Evolutionary conservation across 1,140 invertebrate species (phyloP), one percentile per base, ranked within the genome.

Genomic region (Papilio dardanus): DNA sequence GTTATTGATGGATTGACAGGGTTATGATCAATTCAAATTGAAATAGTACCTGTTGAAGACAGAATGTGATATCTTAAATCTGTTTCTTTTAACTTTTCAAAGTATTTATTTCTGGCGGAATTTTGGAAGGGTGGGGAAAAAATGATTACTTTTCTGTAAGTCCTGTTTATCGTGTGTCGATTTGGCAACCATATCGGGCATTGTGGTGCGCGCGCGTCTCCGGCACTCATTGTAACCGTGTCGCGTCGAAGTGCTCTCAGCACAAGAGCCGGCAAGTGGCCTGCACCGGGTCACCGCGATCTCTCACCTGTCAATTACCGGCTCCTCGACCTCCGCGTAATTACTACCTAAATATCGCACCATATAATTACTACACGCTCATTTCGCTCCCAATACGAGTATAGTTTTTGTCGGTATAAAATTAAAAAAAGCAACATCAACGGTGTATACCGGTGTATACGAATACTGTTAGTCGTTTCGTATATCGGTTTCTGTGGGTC

Each of bases 381-480:
- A 89, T 88, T 89, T 88, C 86, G 82, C 81, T 80, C 71, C 75
- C 69, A 66, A 74, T 90, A 90, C 78, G 83, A 81, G 76, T 66
- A 78, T 54, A 77, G 81, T 89, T 88, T 90, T 88, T 87, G 81
- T 77, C 68, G 74, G 67, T 35, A 74, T 67, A 83, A 81, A 85
- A 88, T 82, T 62, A 78, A 77, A 76, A 33, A 86, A 89, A 78
- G 33, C 74, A 81, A 80, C 80, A 83, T 75, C 77, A 76, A 81
- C 81, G 69, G 83, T 76, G 84, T 83, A n/a, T n/a, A n/a, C n/a
- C n/a, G n/a, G n/a, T n/a, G n/a, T n/a, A n/a, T n/a, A 85, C 86
- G 81, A 88, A 88, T 88, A 89, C 87, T 85, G 87, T 89, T 91
- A 89, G 83, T 87, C 81, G 79, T 89, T 89, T 88, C 86, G 83